Evolutionary conservation across 2,888 invertebrate species (phyloP).

Genomic region (Drosophila sordidapex): DNA sequence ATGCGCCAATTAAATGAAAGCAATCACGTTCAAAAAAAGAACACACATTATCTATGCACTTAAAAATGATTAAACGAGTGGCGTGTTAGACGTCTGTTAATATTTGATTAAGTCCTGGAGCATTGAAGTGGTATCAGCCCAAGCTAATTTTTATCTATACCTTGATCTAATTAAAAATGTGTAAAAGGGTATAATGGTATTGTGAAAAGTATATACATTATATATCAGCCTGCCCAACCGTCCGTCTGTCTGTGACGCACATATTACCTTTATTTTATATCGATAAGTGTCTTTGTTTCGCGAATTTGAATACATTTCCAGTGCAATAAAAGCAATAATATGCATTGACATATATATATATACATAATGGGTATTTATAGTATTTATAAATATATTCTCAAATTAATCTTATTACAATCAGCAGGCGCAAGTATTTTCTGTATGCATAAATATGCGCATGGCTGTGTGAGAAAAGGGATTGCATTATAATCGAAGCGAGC

Average conservation of each 20-base stretch:
- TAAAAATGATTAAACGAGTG: constrained; percentile 1
- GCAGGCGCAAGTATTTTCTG: not conserved
- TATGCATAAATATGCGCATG: not conserved
- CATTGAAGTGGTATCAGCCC: constrained; percentile 3
- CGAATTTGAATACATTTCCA: not conserved
- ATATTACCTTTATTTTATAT: not conserved
- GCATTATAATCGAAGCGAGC: not conserved
- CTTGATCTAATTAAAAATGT: not conserved
- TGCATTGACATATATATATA: not conserved
- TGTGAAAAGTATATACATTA: not conserved
- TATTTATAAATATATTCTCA: not conserved
- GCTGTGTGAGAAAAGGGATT: too few relatives aligned
- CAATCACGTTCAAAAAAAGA: constrained; percentile 27
- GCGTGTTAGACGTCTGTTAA: constrained; percentile 13
- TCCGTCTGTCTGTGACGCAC: not conserved
- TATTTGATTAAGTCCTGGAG: constrained; percentile 12
- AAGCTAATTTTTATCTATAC: not conserved
- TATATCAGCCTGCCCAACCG: not conserved
- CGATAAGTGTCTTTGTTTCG: not conserved
- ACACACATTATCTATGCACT: not conserved
- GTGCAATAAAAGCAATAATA: not conserved
- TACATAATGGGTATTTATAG: too few relatives aligned
- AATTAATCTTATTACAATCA: not conserved
- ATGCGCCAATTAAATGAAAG: constrained; percentile 56
- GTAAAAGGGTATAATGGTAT: not conserved